Base-by-base conservation (phyloP, 2,113 vertebrate species). In the Stegostoma tigrinum region DNA sequence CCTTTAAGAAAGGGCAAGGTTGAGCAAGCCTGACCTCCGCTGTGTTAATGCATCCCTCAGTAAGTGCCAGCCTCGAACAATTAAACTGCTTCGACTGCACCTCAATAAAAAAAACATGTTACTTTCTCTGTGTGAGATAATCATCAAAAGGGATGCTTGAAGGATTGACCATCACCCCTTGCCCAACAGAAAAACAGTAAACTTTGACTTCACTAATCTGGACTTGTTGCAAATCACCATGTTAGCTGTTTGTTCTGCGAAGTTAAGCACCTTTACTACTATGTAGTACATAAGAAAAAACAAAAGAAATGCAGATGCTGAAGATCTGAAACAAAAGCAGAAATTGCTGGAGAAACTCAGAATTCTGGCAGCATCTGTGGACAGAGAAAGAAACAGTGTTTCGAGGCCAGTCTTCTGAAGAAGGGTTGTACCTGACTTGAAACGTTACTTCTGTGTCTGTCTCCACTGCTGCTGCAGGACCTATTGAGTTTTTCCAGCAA, bases 191-290 rank as follows among this genome's bases (percentile, higher is more conserved):
- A 90, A 24, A 89, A 48, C 48, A 27, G 67, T 5, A 27, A 45
- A 67, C 70, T 8, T 70, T 45, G n/a, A 15, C 27, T 42, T 89
- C 70, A 52, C 24, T n/a, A 34, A 95, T 75, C 94, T 95, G 52
- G 94, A 45, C 67, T 95, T 95, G 68, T 95, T 95, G 66, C 94
- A 72, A 30, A 95, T 95, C 45, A 52, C 48, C 17, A 45, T 23
- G 6, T 95, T 95, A 95, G 94, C 89, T 95, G 94, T 24, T 72
- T 52, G 93, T 94, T 72, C 38, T 70, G 27, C 48, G 30, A 67
- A 38, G 66, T 52, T 52, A 24, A 52, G 55, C 55, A 61, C 55
- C 55, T 61, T 61, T 61, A 61, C 55, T 61, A 61, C 55, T 61
- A 12, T 61, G 55, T 61, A 61, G 55, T 61, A 61, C 7, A 61